Evolutionary conservation across 2,888 invertebrate species (phyloP), one percentile per base, ranked within the genome.

Genomic region (Cosmopolites sordidus): DNA sequence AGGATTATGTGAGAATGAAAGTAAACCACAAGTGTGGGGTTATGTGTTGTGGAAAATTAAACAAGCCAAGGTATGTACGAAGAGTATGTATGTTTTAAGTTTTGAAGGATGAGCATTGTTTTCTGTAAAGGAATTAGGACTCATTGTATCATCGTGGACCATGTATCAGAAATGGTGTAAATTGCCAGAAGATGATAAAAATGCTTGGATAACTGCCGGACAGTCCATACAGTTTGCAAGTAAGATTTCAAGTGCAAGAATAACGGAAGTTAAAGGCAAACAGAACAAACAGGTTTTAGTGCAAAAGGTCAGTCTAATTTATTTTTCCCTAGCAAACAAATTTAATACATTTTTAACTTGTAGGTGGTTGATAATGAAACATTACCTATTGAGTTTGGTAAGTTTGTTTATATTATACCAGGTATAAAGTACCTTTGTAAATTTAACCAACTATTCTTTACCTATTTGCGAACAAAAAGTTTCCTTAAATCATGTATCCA

Each of bases 111-210:
- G 5, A 38, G n/a, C n/a, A n/a, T n/a, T n/a, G n/a, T n/a, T 27
- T 43, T 43, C 3, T 16, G 22, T 43, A 17, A 14, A 4, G 80
- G 78, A 48, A 62, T 60, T 88, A 80, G 78, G 47, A 62, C 60
- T 88, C 89, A 89, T 82, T 83, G 61, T 75, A 88, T 58, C 68
- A 64, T 86, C 89, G 4, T 91, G 91, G 91, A 82, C 84, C 58
- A 75, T 90, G 8, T 91, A 90, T 70, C 89, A 90, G 69, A 83
- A 84, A 62, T 91, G 91, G 91, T 86, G 88, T 60, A 84, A 87
- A 66, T 83, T 91, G 80, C 83, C 87, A 0, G 83, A 84, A 53
- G 78, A 81, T 12, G 80, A 87, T 47, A 79, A 88, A 48, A 85
- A 86, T 42, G 81, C 86, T 0, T 91, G 91, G 91, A 83, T 90